These are phyloP conservation scores for Araneus ventricosus DNA, from an alignment of 1,140 invertebrate species.

Conservation along the genomic window DNA sequence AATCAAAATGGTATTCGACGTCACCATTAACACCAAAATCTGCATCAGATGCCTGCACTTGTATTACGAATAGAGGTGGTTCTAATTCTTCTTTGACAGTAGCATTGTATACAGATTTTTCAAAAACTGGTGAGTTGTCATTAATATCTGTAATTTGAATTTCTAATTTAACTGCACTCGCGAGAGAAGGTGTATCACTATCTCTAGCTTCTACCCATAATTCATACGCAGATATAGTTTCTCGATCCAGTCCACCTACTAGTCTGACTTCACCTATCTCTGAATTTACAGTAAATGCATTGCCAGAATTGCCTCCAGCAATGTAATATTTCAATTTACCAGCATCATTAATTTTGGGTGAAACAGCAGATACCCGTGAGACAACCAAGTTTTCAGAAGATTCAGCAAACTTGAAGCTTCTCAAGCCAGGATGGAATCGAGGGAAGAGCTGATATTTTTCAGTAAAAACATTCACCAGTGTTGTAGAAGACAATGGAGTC, in stretches of 20 bases:
- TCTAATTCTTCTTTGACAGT: conserved; percentile 91
- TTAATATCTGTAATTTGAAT: conserved; percentile 95
- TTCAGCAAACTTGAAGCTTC: conserved; percentile 89
- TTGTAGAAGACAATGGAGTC: conserved; percentile 80
- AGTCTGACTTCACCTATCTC: conserved; percentile 89
- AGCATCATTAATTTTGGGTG: conserved; percentile 85
- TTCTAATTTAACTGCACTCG: conserved; percentile 85
- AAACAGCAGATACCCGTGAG: conserved; percentile 79
- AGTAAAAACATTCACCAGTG: conserved; percentile 84
- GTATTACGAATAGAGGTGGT: conserved; percentile 88
- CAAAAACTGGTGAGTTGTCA: conserved; percentile 90
- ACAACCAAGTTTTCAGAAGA: conserved; percentile 83
- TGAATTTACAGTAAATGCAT: conserved; percentile 90
- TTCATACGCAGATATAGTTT: conserved; percentile 90
- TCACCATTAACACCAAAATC: conserved; percentile 93
- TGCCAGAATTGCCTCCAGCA: conserved; percentile 93
- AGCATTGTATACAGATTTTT: conserved; percentile 88
- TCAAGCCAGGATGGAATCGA: conserved; percentile 84
- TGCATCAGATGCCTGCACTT: conserved; percentile 90
- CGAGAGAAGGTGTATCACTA: conserved; percentile 88
- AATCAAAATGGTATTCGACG: conserved; percentile 89
- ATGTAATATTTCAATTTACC: conserved; percentile 86
- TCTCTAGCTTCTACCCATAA: conserved; percentile 96
- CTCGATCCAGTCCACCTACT: conserved; percentile 90
- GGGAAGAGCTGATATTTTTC: conserved; percentile 88